A percentile compares a stretch with the other conserved stretches of the same genome.
Conservation (phyloP, 2,888 invertebrate species). For the Scrobipalpa costella region DNA sequence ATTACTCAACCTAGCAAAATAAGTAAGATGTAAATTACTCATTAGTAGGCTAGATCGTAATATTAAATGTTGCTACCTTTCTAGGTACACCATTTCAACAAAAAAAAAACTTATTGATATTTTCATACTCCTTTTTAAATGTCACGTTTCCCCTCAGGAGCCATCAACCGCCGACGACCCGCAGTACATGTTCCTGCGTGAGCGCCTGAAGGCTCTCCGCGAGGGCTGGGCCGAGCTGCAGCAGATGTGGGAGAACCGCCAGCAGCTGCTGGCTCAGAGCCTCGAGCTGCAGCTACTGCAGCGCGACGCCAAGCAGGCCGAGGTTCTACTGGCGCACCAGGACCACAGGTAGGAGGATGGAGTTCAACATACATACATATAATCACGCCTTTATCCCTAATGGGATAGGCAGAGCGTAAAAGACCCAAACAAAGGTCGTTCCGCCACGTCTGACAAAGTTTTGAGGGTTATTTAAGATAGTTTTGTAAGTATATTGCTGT, state of each 20-base stretch:
- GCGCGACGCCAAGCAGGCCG: slow-evolving; percentile 98
- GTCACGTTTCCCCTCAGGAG: slow-evolving; percentile 68
- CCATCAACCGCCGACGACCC: slow-evolving; percentile 96
- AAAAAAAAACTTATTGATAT: no score
- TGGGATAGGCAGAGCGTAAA: no score
- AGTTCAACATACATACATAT: not conserved
- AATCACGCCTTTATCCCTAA: no score
- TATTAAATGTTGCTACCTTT: no score
- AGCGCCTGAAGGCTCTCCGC: slow-evolving; percentile 97
- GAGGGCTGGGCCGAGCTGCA: slow-evolving; percentile 99
- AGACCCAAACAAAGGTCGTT: no score
- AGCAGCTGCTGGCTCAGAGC: slow-evolving; percentile 95
- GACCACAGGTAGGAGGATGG: slow-evolving; percentile 87
- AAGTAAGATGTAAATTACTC: no score
- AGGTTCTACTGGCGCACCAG: slow-evolving; percentile 98
- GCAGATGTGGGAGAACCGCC: slow-evolving; percentile 99
- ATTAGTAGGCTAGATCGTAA: no score
- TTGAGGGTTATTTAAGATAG: no score
- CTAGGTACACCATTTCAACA: slow-evolving; percentile 47
- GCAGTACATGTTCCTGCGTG: slow-evolving; percentile 99
- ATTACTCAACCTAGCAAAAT: no score
- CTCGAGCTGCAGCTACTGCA: slow-evolving; percentile 97
- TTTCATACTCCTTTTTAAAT: not conserved
- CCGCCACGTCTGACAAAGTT: no score
- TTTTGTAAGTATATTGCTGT: no score